Evolutionary conservation across 2,113 vertebrate species (phyloP), one percentile per base, ranked within the genome.

Genomic region (Terrapene triunguis): DNA sequence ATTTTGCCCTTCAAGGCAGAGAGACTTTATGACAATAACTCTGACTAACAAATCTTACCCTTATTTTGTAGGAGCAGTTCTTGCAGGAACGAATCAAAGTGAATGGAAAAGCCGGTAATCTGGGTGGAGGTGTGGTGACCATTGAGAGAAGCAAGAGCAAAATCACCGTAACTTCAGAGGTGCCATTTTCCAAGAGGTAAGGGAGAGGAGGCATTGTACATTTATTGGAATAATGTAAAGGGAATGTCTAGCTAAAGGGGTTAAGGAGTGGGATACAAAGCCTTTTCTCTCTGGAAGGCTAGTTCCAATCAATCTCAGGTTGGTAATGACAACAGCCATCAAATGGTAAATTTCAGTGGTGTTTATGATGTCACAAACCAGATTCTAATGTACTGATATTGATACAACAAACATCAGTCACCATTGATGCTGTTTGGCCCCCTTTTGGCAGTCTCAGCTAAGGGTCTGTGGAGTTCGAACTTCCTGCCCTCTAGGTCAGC

Each of bases 91-190:
- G 99, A 51, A 99, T 99, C 98, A 99, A 99, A 95, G 99, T 99
- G 92, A 99, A 99, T 0, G 99, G 99, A 24, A 99, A 99, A 95
- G 99, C 99, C 1, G 99, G 99, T 47, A 99, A 99, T 93, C 98
- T 99, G 1, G 99, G 99, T 0, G 99, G 99, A 12, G 99, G 99
- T 0, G 99, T 99, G 16, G 99, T 99, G 82, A 99, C 99, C 95
- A 99, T 99, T 0, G 99, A 99, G 85, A 98, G 99, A 90, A 99
- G 99, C 98, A 99, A 99, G 98, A 99, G 99, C 97, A 99, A 99
- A 98, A 99, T 99, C 72, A 98, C 99, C 0, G 99, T 99, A 80
- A 99, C 99, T 1, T 99, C 99, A 0, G 99, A 99, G 97, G 99
- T 99, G 91, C 99, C 99, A 1, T 99, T 99, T 97, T 99, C 99